These are phyloP conservation scores for Campoletis raptor DNA, from an alignment of 2,888 invertebrate species.

Conservation along the genomic window DNA sequence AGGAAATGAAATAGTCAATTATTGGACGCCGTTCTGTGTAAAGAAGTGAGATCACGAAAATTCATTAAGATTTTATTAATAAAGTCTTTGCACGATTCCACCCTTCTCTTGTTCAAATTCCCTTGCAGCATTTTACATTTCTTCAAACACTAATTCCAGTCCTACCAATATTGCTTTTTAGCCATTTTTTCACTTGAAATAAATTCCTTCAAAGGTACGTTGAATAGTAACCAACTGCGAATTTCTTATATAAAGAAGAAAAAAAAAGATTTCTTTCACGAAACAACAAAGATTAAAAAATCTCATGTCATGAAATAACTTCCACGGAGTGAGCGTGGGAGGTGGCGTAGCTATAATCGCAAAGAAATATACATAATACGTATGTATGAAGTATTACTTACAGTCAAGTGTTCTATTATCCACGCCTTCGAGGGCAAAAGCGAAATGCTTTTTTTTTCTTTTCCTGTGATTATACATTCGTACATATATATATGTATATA, in stretches of 20 bases:
- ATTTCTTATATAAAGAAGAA: background rate
- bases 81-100: background rate
- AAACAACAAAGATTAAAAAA: background rate
- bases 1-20: slow-evolving; percentile 43
- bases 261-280: background rate
- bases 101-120: background rate
- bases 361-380: slow-evolving; percentile 15
- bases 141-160: background rate
- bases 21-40: slow-evolving; percentile 40
- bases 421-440: slow-evolving; percentile 37
- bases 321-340: background rate
- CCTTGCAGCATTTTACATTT: background rate
- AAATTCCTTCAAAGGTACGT: background rate
- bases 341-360: background rate
- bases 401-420: slow-evolving; percentile 50
- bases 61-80: slow-evolving; percentile 52
- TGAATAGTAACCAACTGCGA: background rate
- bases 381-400: slow-evolving; percentile 12
- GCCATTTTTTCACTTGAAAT: background rate
- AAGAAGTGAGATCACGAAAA: slow-evolving; percentile 26
- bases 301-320: background rate
- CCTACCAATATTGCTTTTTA: background rate
- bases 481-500: background rate
- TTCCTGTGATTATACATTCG: slow-evolving; percentile 1
- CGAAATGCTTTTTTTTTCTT: slow-evolving; percentile 32